Percentiles rank a stretch among this genome's conserved stretches.
These are phyloP conservation scores for Conops quadrifasciatus DNA, from an alignment of 2,888 invertebrate species.

Conservation along the genomic window DNA sequence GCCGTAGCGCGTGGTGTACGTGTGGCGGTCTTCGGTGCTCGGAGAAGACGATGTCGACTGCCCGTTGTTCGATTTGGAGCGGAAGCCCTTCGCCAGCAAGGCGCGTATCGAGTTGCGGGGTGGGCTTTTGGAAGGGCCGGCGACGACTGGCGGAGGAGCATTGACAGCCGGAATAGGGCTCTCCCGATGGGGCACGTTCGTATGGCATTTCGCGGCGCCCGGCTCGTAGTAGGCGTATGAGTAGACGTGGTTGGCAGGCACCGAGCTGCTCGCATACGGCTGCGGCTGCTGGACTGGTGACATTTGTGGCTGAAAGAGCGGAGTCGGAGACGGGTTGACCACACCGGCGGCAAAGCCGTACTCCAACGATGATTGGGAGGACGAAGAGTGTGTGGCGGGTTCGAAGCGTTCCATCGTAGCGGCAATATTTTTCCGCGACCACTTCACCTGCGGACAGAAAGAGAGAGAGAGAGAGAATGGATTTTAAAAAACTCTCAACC, in stretches of 20 bases:
- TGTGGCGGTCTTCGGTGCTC: constrained; percentile 67
- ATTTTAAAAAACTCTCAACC: neutral
- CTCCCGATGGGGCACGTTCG: constrained; percentile 69
- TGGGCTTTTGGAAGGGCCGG: constrained; percentile 62
- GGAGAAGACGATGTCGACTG: constrained; percentile 59
- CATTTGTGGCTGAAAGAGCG: constrained; percentile 51
- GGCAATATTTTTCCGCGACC: constrained; percentile 73
- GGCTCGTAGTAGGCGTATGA: constrained; percentile 86
- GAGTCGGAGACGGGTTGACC: constrained; percentile 57
- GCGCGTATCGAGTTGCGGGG: constrained; percentile 64
- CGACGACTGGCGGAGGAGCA: constrained; percentile 41
- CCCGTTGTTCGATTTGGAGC: constrained; percentile 57
- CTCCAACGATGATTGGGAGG: constrained; percentile 58
- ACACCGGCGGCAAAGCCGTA: constrained; percentile 62
- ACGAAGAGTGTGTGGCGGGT: constrained; percentile 63
- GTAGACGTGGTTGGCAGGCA: constrained; percentile 70
- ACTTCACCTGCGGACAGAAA: constrained; percentile 65
- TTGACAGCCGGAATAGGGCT: constrained; percentile 44
- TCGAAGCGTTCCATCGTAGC: constrained; percentile 74
- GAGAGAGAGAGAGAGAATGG: neutral
- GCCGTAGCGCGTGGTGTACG: constrained; percentile 80
- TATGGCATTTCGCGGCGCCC: constrained; percentile 71
- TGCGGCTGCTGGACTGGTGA: constrained; percentile 41
- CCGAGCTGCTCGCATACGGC: constrained; percentile 37
- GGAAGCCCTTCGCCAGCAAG: constrained; percentile 61